Percentiles rank a stretch among this genome's conserved stretches.
phyloP scores from a whole-genome alignment of 2,888 invertebrate genomes.

The Melangyna quadrimaculata region DNA sequence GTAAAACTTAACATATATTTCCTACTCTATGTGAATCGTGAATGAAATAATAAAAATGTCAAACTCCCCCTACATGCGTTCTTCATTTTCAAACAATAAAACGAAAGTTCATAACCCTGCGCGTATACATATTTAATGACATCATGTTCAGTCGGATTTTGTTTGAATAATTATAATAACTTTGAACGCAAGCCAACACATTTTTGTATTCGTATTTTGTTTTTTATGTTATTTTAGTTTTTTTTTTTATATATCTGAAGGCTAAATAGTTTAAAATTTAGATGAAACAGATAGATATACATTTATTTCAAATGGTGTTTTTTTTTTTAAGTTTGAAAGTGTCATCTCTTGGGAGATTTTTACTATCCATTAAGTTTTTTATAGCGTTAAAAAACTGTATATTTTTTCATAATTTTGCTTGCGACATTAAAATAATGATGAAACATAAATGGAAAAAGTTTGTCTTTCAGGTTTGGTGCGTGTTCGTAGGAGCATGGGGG shows the following conservation, averaged over 20 bases:
- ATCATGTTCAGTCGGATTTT: slow-evolving; percentile 49
- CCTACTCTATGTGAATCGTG: slow-evolving; percentile 4
- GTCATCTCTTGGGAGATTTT: not conserved
- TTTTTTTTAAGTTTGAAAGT: slow-evolving; percentile 5
- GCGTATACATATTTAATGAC: slow-evolving; percentile 56
- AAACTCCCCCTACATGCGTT: slow-evolving; percentile 29
- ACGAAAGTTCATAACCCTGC: slow-evolving; percentile 66
- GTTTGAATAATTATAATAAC: slow-evolving; percentile 42
- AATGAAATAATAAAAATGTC: slow-evolving; percentile 66
- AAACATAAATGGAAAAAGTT: not conserved
- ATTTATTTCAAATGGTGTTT: not conserved
- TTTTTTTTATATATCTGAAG: slow-evolving; percentile 21
- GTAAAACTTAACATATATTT: not conserved
- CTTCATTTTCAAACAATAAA: slow-evolving; percentile 52
- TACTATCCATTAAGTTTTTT: not conserved
- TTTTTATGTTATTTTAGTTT: not conserved
- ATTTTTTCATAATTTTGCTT: not conserved
- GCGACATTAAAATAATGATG: not conserved
- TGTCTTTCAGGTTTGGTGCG: not conserved
- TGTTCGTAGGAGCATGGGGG: too few relatives aligned
- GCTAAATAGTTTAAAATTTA: slow-evolving; percentile 24
- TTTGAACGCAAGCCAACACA: slow-evolving; percentile 59
- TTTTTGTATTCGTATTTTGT: not conserved
- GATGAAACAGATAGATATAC: slow-evolving; percentile 19
- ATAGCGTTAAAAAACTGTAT: not conserved